A percentile compares a stretch with the other conserved stretches of the same genome.
These are phyloP conservation scores for Polydrusus cervinus DNA, from an alignment of 2,888 invertebrate species.

Conservation along the genomic window DNA sequence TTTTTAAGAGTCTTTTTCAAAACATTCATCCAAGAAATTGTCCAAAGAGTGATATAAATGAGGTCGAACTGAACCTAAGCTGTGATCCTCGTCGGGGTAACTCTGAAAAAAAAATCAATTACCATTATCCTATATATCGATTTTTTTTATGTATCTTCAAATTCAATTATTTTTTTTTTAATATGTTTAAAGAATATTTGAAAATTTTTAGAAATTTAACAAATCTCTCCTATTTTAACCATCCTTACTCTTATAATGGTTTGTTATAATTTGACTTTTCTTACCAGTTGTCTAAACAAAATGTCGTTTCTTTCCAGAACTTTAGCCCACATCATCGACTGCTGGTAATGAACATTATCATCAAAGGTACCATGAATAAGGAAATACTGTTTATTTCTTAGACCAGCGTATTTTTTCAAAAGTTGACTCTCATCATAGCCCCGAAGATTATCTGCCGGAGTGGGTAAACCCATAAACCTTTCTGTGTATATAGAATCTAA, in stretches of 20 bases:
- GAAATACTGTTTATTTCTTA: constrained; percentile 85
- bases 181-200: not conserved
- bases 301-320: constrained; percentile 89
- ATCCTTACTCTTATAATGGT: too few species aligned
- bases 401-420: constrained; percentile 77
- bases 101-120: constrained; percentile 82
- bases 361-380: constrained; percentile 95
- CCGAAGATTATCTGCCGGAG: constrained; percentile 77
- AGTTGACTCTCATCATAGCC: constrained; percentile 87
- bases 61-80: constrained; percentile 85
- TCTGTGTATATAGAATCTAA: constrained; percentile 98
- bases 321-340: constrained; percentile 93
- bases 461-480: constrained; percentile 94
- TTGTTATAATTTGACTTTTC: constrained; percentile 42
- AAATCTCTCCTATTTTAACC: too few species aligned
- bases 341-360: constrained; percentile 98
- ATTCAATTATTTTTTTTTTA: too few species aligned
- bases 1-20: constrained; percentile 62
- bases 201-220: too few species aligned
- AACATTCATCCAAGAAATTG: constrained; percentile 83
- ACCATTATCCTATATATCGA: too few species aligned
- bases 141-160: too few species aligned
- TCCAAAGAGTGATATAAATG: constrained; percentile 94
- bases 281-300: constrained; percentile 93
- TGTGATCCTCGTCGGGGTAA: constrained; percentile 95